Base-by-base conservation (phyloP, 2,888 invertebrate species). In the Pandemis heparana region DNA sequence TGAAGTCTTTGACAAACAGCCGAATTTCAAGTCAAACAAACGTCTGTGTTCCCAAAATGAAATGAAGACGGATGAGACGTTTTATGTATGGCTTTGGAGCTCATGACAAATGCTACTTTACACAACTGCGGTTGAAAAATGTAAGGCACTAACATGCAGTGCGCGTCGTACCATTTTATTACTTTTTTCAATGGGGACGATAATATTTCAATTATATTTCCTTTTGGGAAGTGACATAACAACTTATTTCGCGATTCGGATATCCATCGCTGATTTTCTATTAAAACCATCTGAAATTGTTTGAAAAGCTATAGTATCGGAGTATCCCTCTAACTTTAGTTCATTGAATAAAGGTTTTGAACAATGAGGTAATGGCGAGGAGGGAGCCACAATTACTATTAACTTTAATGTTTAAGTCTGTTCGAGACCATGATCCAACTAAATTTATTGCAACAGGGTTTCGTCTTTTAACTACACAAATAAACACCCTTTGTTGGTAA, bases 1-100 rank as follows among this genome's bases (percentile, higher is more conserved):
- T 6, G 10, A 53, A 63, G 43, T 23, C 41, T 62, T 61, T 48
- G 32, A 59, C 23, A 59, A 67, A 51, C 9, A 10, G 16, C 14
- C 23, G 23, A 61, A 61, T 48, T 60, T 59, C 46, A 48, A 65
- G 46, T 32, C 46, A 60, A 60, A 71, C 48, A 71, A 32, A 48
- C 41, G 65, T 7, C 18, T n/a, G 0, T 48, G 48, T 60, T 41
- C 53, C 41, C 6, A 43, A 64, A 56, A 53, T 43, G 48, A 65
- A 46, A 65, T 23, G 48, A 65, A 71, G 60, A 65, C 39, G 12
- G 60, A 66, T 66, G 43, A n/a, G 9, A 16, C 56, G 14, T 51
- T 41, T 53, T 65, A 18, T 38, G n/a, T 39, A 65, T 48, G 38
- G 38, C 32, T 56, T 53, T 5, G 60, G n/a, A 6, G 16, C 38